phyloP scores from a whole-genome alignment of 2,888 invertebrate species.

The Herminia tarsipennalis region DNA sequence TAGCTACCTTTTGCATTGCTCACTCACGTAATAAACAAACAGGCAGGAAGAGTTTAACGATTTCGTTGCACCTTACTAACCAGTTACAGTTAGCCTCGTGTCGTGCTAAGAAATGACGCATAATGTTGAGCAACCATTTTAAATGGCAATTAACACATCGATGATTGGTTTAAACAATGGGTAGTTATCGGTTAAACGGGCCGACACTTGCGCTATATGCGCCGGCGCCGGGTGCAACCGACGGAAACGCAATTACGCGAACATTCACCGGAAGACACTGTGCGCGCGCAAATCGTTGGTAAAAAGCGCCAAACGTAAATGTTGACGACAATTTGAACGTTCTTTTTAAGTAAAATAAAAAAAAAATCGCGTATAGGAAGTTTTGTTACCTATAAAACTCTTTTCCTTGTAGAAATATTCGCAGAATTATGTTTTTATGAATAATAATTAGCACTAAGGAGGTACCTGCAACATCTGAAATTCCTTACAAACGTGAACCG shows the following conservation, averaged over 20 bases:
- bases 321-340: too few species aligned
- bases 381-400: too few species aligned
- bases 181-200: conserved; percentile 44
- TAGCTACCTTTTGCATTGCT: conserved; percentile 2
- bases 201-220: conserved; percentile 40
- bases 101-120: conserved; percentile 20
- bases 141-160: conserved; percentile 44
- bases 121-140: conserved; percentile 27
- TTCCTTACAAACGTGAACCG: too few species aligned
- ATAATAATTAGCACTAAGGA: too few species aligned
- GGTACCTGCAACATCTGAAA: too few species aligned
- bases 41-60: conserved; percentile 18
- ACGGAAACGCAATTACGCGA: conserved; percentile 50
- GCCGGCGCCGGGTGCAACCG: conserved; percentile 37
- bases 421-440: too few species aligned
- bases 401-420: too few species aligned
- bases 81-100: conserved; percentile 13
- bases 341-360: too few species aligned
- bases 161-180: conserved; percentile 43
- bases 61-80: conserved; percentile 20
- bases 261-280: conserved; percentile 53
- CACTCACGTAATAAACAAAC: conserved; percentile 1
- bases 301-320: conserved; percentile 41
- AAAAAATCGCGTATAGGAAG: conserved; percentile 12
- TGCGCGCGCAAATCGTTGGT: conserved; percentile 32